These are phyloP conservation scores for Euura lappo DNA, from an alignment of 1,140 invertebrate species.

Conservation along the genomic window DNA sequence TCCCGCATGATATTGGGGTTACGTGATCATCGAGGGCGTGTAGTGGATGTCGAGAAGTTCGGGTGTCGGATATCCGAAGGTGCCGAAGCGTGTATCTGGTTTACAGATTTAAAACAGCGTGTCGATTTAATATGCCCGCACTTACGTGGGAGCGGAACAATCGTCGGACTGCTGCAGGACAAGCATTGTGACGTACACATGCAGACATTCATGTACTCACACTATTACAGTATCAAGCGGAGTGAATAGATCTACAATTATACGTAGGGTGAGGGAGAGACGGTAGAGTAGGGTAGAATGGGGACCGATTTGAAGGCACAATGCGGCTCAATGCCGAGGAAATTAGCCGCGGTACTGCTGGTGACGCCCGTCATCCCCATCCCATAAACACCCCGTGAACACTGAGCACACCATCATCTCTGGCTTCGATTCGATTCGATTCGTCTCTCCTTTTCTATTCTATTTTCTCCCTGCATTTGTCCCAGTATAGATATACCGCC, in stretches of 20 bases:
- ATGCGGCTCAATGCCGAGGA: slow-evolving; percentile 51
- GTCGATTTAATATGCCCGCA: not conserved
- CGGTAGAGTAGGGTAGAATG: slow-evolving; percentile 31
- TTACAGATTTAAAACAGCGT: not conserved
- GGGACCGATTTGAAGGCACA: slow-evolving; percentile 50
- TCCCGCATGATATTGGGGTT: no score
- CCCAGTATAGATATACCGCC: no score
- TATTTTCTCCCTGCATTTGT: no score
- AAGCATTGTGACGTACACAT: no score
- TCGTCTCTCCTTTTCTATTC: no score
- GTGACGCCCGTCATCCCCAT: slow-evolving; percentile 49
- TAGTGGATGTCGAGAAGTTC: not conserved
- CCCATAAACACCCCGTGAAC: slow-evolving; percentile 28
- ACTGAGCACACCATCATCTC: not conserved
- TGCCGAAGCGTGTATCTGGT: not conserved
- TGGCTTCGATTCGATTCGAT: no score
- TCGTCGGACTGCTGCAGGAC: not conserved
- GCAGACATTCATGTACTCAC: not conserved
- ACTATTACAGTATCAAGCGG: not conserved
- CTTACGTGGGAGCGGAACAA: not conserved
- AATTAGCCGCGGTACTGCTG: slow-evolving; percentile 51
- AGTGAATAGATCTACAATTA: slow-evolving; percentile 1
- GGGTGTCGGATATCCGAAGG: not conserved
- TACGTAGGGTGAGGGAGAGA: slow-evolving; percentile 19
- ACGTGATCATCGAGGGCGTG: no score